Percentiles rank a stretch among this genome's conserved stretches.
Conservation (phyloP, 1,140 invertebrate species). For the Zeugodacus cucurbitae region DNA sequence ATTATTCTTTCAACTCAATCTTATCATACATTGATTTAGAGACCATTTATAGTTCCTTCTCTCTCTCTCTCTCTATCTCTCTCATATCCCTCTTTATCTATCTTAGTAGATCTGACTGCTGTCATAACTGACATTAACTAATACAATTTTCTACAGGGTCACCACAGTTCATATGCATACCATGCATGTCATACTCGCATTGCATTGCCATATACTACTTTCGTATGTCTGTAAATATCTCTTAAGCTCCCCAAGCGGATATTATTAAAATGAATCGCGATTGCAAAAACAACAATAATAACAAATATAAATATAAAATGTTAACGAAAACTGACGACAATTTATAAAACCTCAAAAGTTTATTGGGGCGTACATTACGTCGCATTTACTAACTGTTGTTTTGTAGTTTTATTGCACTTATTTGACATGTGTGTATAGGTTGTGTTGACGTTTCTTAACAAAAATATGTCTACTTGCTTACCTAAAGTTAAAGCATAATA, state of each 20-base stretch:
- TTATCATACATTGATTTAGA: no score
- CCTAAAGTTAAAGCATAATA: background rate
- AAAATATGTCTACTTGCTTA: background rate
- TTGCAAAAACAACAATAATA: background rate
- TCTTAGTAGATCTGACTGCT: no score
- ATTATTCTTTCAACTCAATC: no score
- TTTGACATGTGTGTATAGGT: background rate
- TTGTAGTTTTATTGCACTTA: background rate
- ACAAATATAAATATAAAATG: conserved; percentile 1
- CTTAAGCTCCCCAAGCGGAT: conserved; percentile 38
- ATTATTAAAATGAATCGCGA: conserved; percentile 41
- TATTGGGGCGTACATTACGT: conserved; percentile 10
- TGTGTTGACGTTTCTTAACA: background rate
- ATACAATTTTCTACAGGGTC: no score
- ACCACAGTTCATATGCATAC: background rate
- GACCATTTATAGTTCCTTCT: no score
- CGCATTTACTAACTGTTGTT: background rate
- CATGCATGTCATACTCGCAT: conserved; percentile 7
- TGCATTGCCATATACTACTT: background rate
- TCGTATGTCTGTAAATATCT: background rate
- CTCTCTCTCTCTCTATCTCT: no score
- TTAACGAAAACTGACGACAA: conserved; percentile 20
- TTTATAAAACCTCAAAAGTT: conserved; percentile 36
- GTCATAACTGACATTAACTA: no score
- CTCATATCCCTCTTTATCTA: no score